phyloP scores from a whole-genome alignment of 2,888 invertebrate genomes.

The Papilio demoleus region DNA sequence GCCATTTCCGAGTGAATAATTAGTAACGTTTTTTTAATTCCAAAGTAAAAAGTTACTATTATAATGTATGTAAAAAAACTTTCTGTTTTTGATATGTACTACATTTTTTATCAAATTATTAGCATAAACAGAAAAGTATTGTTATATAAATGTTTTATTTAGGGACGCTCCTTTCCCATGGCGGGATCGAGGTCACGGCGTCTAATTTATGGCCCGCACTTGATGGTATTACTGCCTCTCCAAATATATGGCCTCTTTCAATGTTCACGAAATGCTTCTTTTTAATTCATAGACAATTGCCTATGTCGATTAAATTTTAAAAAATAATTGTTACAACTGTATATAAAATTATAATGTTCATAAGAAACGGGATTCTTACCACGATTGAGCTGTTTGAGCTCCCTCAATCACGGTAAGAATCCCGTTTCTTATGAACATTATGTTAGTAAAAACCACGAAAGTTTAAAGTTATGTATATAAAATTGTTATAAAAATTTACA shows the following conservation, averaged over 20 bases:
- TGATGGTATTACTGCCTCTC: constrained; percentile 41
- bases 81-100: neutral
- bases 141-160: constrained; percentile 4
- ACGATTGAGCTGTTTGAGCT: no score
- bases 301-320: no score
- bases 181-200: constrained; percentile 35
- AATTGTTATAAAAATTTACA: no score
- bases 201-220: constrained; percentile 44
- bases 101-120: neutral
- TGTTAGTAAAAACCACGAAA: no score
- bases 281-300: constrained; percentile 10
- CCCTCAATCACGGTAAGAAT: no score
- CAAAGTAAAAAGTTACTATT: no score
- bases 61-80: no score
- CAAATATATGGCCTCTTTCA: constrained; percentile 40
- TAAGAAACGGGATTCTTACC: no score
- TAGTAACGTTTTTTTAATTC: neutral
- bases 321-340: no score
- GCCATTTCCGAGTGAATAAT: neutral
- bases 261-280: constrained; percentile 29
- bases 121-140: constrained; percentile 12
- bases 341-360: no score
- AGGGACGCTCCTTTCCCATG: constrained; percentile 15
- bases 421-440: no score
- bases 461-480: no score